phyloP scores from a whole-genome alignment of 2,888 invertebrate genomes.

The Erpobdella octoculata region DNA sequence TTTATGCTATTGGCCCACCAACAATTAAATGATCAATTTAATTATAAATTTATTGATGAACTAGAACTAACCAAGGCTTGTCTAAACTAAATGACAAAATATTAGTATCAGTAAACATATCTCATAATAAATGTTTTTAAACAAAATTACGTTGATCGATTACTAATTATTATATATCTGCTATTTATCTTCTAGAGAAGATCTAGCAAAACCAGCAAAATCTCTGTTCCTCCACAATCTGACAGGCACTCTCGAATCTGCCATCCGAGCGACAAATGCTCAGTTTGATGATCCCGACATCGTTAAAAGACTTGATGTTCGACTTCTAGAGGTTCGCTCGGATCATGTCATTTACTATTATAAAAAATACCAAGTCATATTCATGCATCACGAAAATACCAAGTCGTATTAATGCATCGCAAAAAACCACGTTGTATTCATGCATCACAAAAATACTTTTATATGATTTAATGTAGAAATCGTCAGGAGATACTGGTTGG shows the following conservation, averaged over 20 bases:
- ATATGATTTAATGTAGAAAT: conserved; percentile 40
- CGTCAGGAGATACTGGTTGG: conserved; percentile 73
- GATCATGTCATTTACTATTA: not conserved
- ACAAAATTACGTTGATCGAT: not conserved
- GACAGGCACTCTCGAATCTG: conserved; percentile 55
- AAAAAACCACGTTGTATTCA: no score
- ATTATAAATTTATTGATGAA: no score
- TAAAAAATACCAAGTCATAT: no score
- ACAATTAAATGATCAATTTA: no score
- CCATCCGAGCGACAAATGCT: conserved; percentile 74
- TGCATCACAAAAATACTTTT: not conserved
- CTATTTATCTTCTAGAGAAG: conserved; percentile 60
- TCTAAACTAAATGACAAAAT: not conserved
- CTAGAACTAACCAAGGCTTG: not conserved
- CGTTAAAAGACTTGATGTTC: conserved; percentile 75
- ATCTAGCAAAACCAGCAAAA: conserved; percentile 76
- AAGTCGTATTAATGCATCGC: no score
- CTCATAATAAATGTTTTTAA: not conserved
- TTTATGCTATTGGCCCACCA: no score
- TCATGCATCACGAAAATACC: no score
- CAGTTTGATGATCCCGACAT: conserved; percentile 87
- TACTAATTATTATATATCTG: not conserved
- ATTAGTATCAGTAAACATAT: not conserved
- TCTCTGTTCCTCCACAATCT: conserved; percentile 80
- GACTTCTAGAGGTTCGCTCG: conserved; percentile 57